Base-by-base conservation (phyloP, 2,113 vertebrate species). In the Syngnathus typhle region DNA sequence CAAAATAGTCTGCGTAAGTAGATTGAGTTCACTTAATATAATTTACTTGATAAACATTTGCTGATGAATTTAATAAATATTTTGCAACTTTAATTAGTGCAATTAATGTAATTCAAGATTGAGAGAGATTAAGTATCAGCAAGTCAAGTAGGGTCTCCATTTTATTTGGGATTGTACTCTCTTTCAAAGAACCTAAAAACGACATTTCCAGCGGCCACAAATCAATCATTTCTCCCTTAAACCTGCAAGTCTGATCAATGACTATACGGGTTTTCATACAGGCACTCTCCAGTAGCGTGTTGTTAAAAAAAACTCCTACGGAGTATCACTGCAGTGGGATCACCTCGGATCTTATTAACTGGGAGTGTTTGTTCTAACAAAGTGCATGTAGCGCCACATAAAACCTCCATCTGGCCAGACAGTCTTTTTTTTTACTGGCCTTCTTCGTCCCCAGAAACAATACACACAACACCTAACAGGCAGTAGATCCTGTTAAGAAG, bases 341-440 rank as follows among this genome's bases (percentile, higher is more conserved):
- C 84, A 84, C 81, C 83, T 43, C 74, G 73, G 69, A 76, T 70
- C 84, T 87, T 82, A 89, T 84, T 82, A 60, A 88, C 73, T 65
- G 41, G 41, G 63, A 82, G 69, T 84, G 72, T 80, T 79, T 76
- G 75, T 77, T 67, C 75, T 82, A 71, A 84, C 81, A 82, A 77
- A 73, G 72, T 21, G 61, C 74, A 79, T 43, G 70, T 55, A 69
- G 73, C 81, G 74, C 67, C 77, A 81, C 68, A 84, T 84, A 77
- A 85, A 85, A 76, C 66, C 71, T 68, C 63, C 68, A 78, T 82
- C 75, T 60, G 77, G 69, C 75, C 69, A 71, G 47, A 64, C 13
- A 47, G 18, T 18, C 55, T 44, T 65, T 58, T 52, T 63, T 65
- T 64, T 46, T 65, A 54, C 55, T 8, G 18, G 21, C 43, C 36